Percentiles rank a stretch among this genome's conserved stretches.
phyloP scores from a whole-genome alignment of 2,113 vertebrate genomes.

The Geococcyx californianus region DNA sequence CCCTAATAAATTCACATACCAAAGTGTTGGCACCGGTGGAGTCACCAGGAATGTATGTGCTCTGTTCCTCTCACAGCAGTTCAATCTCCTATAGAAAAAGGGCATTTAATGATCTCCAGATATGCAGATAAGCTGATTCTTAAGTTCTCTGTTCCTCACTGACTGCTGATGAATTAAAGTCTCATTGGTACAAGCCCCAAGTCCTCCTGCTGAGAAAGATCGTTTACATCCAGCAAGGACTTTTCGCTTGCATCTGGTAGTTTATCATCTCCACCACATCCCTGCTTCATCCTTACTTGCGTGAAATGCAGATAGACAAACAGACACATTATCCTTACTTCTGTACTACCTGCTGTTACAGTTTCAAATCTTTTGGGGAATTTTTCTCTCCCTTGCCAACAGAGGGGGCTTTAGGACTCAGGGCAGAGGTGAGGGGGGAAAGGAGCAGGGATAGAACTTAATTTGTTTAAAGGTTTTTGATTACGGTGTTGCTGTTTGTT shows the following conservation, averaged over 20 bases:
- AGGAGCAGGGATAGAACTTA: too few species aligned
- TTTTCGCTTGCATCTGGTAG: background rate
- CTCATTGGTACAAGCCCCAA: background rate
- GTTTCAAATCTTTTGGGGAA: too few species aligned
- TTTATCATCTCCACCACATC: background rate
- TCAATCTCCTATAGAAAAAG: background rate
- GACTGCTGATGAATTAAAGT: background rate
- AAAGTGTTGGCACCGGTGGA: background rate
- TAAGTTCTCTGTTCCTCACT: background rate
- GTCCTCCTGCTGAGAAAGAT: background rate
- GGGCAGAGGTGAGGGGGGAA: too few species aligned
- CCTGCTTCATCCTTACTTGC: background rate
- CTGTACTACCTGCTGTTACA: background rate
- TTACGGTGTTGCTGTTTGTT: too few species aligned
- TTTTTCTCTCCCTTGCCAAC: too few species aligned
- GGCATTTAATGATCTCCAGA: background rate
- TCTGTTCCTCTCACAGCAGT: background rate
- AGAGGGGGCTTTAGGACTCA: too few species aligned
- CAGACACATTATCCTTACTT: background rate
- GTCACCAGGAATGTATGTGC: background rate
- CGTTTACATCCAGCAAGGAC: background rate
- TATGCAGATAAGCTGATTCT: background rate
- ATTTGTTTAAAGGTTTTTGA: too few species aligned
- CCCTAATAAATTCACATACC: background rate
- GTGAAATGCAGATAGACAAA: background rate